These are phyloP conservation scores for Drosophila melanogaster DNA, from an alignment of 1,140 invertebrate genomes.

Conservation along the genomic window DNA sequence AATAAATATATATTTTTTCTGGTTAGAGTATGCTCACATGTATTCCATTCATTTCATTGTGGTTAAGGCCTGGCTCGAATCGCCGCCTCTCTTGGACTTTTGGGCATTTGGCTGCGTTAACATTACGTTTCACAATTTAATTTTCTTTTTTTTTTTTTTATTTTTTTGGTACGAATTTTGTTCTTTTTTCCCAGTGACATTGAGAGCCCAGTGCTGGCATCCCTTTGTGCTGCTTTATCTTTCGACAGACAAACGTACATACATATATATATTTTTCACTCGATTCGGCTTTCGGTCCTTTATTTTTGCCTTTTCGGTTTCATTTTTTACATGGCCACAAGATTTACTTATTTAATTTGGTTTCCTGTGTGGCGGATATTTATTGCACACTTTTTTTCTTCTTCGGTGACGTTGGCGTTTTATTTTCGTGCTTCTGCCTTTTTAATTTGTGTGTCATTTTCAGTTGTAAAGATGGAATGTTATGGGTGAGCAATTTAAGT, in stretches of 20 bases:
- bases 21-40: slow-evolving; percentile 31
- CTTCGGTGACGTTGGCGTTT: slow-evolving; percentile 21
- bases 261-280: slow-evolving; percentile 19
- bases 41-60: slow-evolving; percentile 72
- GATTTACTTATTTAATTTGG: slow-evolving; percentile 72
- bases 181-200: slow-evolving; percentile 38
- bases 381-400: slow-evolving; percentile 29
- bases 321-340: slow-evolving; percentile 43
- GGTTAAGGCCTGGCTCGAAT: slow-evolving; percentile 55
- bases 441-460: slow-evolving; percentile 45
- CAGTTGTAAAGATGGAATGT: slow-evolving; percentile 7
- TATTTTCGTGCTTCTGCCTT: slow-evolving; percentile 20
- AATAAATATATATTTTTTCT: slow-evolving; percentile 51
- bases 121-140: slow-evolving; percentile 65
- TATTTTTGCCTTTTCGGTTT: slow-evolving; percentile 34
- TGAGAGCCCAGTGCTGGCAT: slow-evolving; percentile 45
- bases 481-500: background rate
- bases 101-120: slow-evolving; percentile 66
- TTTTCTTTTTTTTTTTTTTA: slow-evolving; percentile 43
- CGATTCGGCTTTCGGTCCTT: slow-evolving; percentile 28
- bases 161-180: slow-evolving; percentile 14
- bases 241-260: slow-evolving; percentile 28
- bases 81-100: slow-evolving; percentile 51
- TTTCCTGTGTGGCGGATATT: slow-evolving; percentile 37
- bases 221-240: slow-evolving; percentile 61